A percentile compares a stretch with the other conserved stretches of the same genome.
Conservation (phyloP, 2,888 invertebrate species). For the Cabera pusaria region DNA sequence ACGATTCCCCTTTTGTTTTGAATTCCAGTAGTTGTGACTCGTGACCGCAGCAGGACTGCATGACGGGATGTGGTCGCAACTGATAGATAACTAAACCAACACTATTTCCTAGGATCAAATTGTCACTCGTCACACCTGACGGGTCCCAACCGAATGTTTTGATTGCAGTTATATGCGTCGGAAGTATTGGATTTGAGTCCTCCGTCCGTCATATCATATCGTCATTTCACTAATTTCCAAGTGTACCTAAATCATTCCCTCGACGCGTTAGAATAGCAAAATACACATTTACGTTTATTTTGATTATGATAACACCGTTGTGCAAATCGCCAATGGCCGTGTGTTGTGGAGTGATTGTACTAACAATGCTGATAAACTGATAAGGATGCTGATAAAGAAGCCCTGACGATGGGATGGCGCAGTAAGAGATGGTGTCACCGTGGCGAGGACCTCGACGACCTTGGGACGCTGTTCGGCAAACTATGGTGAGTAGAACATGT, state of each 20-base stretch:
- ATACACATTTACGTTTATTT: too few species aligned
- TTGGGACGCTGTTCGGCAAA: conserved; percentile 47
- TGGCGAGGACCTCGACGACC: conserved; percentile 54
- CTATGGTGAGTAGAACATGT: conserved; percentile 49
- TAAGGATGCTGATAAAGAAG: conserved; percentile 30
- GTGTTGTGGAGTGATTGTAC: too few species aligned
- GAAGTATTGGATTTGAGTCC: conserved; percentile 18
- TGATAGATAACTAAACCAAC: conserved; percentile 37
- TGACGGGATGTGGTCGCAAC: conserved; percentile 50
- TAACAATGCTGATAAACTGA: conserved; percentile 28
- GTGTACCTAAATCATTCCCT: too few species aligned
- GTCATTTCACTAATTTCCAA: too few species aligned
- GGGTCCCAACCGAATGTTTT: conserved; percentile 16
- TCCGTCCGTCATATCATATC: too few species aligned
- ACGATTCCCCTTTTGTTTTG: too few species aligned
- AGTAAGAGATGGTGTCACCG: conserved; percentile 43
- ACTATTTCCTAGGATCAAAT: conserved; percentile 37
- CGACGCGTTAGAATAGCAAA: too few species aligned
- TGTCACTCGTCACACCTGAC: conserved; percentile 27
- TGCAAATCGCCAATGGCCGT: conserved; percentile 13
- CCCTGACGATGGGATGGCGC: conserved; percentile 45
- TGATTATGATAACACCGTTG: too few species aligned
- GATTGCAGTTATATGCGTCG: conserved; percentile 21
- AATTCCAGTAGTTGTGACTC: conserved; percentile 32
- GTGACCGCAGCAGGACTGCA: conserved; percentile 39